A percentile compares a stretch with the other conserved stretches of the same genome.
Conservation (phyloP, 2,797 vertebrate genomes). For the Dendrocincla tyrannina region DNA sequence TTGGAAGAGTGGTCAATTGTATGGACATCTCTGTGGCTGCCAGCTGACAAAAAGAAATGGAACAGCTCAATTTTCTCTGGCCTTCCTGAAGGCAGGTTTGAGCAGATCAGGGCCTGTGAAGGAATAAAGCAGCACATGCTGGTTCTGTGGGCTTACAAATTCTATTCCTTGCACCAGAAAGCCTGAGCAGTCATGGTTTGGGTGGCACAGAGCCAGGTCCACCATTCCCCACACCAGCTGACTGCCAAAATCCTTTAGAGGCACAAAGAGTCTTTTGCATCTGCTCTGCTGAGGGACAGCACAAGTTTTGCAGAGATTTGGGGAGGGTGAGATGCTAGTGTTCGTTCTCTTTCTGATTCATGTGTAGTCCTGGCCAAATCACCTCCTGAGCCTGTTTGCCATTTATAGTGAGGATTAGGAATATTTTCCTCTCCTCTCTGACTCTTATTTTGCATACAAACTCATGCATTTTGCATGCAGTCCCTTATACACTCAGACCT, state of each 20-base stretch:
- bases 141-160: background rate
- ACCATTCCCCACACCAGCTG: fast-evolving
- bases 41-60: background rate
- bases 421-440: background rate
- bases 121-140: background rate
- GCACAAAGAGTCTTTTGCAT: background rate
- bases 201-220: background rate
- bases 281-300: background rate
- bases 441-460: background rate
- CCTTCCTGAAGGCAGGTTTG: background rate
- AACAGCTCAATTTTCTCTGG: background rate
- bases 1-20: background rate
- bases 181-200: background rate
- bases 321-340: background rate
- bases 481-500: background rate
- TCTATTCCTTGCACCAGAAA: background rate
- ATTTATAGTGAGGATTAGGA: background rate
- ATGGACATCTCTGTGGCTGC: background rate
- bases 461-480: background rate
- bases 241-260: background rate
- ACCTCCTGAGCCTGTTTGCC: background rate
- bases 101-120: background rate
- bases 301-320: background rate
- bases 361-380: background rate
- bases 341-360: background rate